A percentile compares a stretch with the other conserved stretches of the same genome.
These are phyloP conservation scores for Drosophila watanabei DNA, from an alignment of 1,140 invertebrate genomes.

Conservation along the genomic window DNA sequence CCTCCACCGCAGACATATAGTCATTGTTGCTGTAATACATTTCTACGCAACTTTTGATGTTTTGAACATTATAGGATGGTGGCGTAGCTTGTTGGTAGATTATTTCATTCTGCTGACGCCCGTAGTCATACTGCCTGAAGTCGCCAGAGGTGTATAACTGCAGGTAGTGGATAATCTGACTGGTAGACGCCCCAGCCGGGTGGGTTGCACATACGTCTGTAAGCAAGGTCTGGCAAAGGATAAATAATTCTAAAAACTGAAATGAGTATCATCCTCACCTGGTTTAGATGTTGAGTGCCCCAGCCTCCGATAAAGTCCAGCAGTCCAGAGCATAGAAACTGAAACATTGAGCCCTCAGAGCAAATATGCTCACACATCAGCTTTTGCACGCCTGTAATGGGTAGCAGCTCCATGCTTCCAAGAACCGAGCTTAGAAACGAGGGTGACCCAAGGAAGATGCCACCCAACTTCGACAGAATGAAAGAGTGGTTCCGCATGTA, in stretches of 20 bases:
- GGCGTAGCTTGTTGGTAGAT: conserved; percentile 86
- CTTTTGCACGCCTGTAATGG: conserved; percentile 71
- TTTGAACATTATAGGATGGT: conserved; percentile 87
- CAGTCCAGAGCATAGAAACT: conserved; percentile 71
- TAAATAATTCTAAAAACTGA: neutral
- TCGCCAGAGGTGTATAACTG: conserved; percentile 85
- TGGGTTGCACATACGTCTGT: conserved; percentile 74
- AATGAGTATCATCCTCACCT: conserved; percentile 47
- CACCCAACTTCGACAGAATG: conserved; percentile 85
- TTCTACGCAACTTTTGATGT: conserved; percentile 88
- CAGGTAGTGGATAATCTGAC: conserved; percentile 86
- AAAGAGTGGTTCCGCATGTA: conserved; percentile 86
- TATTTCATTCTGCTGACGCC: conserved; percentile 83
- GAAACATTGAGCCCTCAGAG: conserved; percentile 63
- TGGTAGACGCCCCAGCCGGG: conserved; percentile 86
- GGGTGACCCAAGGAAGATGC: conserved; percentile 70
- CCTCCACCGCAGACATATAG: conserved; percentile 87
- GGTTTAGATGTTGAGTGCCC: conserved; percentile 77
- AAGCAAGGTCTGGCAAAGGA: conserved; percentile 56
- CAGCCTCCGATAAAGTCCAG: conserved; percentile 79
- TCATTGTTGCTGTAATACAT: conserved; percentile 90
- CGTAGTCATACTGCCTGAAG: conserved; percentile 86
- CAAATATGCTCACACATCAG: conserved; percentile 74
- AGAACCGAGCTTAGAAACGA: conserved; percentile 75
- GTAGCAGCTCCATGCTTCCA: conserved; percentile 74